Evolutionary conservation across 2,797 vertebrate genomes (phyloP).

Genomic region (Sylvilagus floridanus): DNA sequence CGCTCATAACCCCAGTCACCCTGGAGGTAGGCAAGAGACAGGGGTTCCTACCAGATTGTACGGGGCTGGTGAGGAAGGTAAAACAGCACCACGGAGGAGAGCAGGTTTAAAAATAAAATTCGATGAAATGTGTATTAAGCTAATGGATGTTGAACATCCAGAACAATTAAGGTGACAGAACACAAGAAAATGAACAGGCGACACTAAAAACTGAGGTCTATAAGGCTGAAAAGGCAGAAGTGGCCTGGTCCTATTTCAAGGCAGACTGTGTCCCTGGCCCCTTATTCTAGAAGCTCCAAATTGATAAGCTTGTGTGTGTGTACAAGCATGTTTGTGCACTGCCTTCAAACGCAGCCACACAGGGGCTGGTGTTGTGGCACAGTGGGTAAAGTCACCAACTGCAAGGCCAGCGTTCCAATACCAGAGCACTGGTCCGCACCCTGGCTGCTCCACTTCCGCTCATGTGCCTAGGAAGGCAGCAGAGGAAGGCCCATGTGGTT

Average conservation of each 20-base stretch:
- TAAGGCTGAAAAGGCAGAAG: background rate
- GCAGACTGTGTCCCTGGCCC: background rate
- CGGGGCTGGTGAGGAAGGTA: background rate
- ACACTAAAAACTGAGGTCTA: background rate
- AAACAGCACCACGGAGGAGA: background rate
- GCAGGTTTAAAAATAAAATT: conserved; percentile 42
- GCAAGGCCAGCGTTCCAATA: no score
- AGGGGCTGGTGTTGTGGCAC: no score
- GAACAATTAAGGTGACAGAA: background rate
- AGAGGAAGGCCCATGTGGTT: no score
- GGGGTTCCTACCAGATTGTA: background rate
- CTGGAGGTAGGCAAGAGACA: background rate
- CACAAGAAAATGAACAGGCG: conserved; percentile 24
- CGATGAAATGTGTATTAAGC: conserved; percentile 7
- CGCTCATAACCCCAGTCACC: background rate
- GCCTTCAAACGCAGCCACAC: background rate
- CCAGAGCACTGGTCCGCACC: no score
- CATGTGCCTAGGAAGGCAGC: no score
- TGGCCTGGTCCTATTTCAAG: background rate
- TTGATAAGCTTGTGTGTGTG: background rate
- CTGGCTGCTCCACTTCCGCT: no score
- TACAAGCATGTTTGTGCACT: background rate
- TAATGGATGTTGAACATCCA: background rate
- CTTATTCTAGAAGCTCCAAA: background rate
- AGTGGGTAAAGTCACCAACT: no score